Conservation (phyloP, 2,797 vertebrate genomes). For the Pseudochaenichthys georgianus region DNA sequence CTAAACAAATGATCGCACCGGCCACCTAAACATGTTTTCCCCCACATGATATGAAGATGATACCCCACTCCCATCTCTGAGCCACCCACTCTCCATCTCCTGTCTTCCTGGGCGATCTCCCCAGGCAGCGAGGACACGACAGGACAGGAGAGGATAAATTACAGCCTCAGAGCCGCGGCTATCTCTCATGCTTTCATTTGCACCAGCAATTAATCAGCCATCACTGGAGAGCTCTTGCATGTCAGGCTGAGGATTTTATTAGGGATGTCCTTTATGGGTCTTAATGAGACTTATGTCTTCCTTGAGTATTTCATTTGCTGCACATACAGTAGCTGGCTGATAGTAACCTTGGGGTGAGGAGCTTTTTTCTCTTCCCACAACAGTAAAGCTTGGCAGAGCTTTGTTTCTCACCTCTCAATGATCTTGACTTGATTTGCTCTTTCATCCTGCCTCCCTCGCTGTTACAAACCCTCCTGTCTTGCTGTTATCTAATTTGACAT, state of each 20-base stretch:
- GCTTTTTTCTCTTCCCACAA: slow-evolving; percentile 42
- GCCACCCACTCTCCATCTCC: slow-evolving; percentile 62
- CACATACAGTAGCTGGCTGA: slow-evolving; percentile 69
- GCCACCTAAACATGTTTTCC: slow-evolving; percentile 70
- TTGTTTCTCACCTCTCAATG: slow-evolving; percentile 70
- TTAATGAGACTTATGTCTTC: slow-evolving; percentile 89
- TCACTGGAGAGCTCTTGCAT: slow-evolving; percentile 86
- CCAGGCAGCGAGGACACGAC: slow-evolving; percentile 78
- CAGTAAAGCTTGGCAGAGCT: slow-evolving; percentile 63
- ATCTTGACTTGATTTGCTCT: slow-evolving; percentile 72
- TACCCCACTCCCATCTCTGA: slow-evolving; percentile 16
- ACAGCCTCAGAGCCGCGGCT: slow-evolving; percentile 73
- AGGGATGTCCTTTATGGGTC: slow-evolving; percentile 86
- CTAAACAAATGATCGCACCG: slow-evolving; percentile 73
- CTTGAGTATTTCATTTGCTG: slow-evolving; percentile 86
- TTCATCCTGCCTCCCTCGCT: slow-evolving; percentile 63
- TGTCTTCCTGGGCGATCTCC: slow-evolving; percentile 77
- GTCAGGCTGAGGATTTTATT: slow-evolving; percentile 87
- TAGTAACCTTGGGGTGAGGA: slow-evolving; percentile 82
- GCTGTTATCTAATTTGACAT: slow-evolving; percentile 76
- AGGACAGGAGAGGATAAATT: slow-evolving; percentile 85
- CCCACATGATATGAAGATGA: slow-evolving; percentile 58
- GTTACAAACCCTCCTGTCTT: slow-evolving; percentile 65
- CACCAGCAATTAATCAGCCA: slow-evolving; percentile 88
- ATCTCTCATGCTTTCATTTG: slow-evolving; percentile 84